Evolutionary conservation across 1,140 invertebrate genomes (phyloP).

Genomic region (Ceratosolen solmsi): DNA sequence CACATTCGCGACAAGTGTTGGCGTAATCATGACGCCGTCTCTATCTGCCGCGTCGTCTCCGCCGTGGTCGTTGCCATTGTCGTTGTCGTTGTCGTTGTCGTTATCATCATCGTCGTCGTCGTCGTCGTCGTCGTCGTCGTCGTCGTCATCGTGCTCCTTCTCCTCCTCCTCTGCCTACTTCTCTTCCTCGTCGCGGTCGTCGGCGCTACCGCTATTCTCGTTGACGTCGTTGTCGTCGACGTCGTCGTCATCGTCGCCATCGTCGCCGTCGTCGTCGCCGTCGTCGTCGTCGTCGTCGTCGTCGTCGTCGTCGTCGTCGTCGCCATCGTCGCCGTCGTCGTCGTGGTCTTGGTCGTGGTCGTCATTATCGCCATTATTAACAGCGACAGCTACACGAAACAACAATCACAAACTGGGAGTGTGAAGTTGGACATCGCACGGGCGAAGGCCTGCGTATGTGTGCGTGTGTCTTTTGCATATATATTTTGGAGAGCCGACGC

Average conservation of each 20-base stretch:
- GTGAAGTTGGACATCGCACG: slow-evolving; percentile 10
- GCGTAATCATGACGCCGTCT: slow-evolving; percentile 12
- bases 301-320: slow-evolving; percentile 2
- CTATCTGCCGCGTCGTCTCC: background rate
- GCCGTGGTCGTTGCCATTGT: background rate
- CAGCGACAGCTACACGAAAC: slow-evolving; percentile 6
- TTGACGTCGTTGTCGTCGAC: background rate
- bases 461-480: background rate
- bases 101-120: background rate
- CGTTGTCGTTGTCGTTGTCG: background rate
- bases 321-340: background rate
- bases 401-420: slow-evolving; percentile 6
- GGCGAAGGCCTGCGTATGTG: background rate
- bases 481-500: background rate
- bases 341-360: background rate
- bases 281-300: background rate
- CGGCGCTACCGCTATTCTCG: background rate
- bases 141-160: background rate
- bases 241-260: background rate
- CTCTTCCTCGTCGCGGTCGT: background rate
- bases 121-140: background rate
- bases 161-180: no score
- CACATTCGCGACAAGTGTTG: background rate
- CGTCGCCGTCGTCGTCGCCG: background rate
- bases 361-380: background rate